Conservation (phyloP, 2,113 vertebrate species). For the Mola mola region DNA sequence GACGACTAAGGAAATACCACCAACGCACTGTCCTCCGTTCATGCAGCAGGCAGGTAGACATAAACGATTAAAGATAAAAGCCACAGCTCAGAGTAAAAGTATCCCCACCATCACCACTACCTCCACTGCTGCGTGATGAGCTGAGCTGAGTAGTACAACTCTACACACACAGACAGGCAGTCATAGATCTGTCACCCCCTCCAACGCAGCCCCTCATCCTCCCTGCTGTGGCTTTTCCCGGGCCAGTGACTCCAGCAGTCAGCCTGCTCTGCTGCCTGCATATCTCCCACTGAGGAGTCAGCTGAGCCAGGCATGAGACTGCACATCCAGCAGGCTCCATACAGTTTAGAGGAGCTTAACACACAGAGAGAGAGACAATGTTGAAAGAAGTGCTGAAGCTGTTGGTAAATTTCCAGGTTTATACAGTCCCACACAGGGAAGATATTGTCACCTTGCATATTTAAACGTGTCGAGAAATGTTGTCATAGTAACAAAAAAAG, state of each 20-base stretch:
- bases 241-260: slow-evolving; percentile 72
- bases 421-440: slow-evolving; percentile 25
- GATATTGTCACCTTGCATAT: slow-evolving; percentile 41
- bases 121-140: not conserved
- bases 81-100: not conserved
- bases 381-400: slow-evolving; percentile 22
- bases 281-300: slow-evolving; percentile 66
- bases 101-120: no score
- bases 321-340: slow-evolving; percentile 61
- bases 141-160: slow-evolving; percentile 20
- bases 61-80: slow-evolving; percentile 26
- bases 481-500: no score
- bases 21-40: slow-evolving; percentile 5
- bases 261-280: slow-evolving; percentile 50
- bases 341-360: slow-evolving; percentile 45
- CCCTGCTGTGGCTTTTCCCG: slow-evolving; percentile 70
- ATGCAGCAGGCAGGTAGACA: slow-evolving; percentile 15
- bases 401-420: slow-evolving; percentile 43
- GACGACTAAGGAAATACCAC: slow-evolving; percentile 7
- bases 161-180: slow-evolving; percentile 35
- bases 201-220: slow-evolving; percentile 47
- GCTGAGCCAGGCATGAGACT: slow-evolving; percentile 69
- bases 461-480: no score
- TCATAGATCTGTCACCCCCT: slow-evolving; percentile 45
- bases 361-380: slow-evolving; percentile 27